Evolutionary conservation across 2,797 vertebrate genomes (phyloP).

Genomic region (Poeciliopsis presidionis): DNA sequence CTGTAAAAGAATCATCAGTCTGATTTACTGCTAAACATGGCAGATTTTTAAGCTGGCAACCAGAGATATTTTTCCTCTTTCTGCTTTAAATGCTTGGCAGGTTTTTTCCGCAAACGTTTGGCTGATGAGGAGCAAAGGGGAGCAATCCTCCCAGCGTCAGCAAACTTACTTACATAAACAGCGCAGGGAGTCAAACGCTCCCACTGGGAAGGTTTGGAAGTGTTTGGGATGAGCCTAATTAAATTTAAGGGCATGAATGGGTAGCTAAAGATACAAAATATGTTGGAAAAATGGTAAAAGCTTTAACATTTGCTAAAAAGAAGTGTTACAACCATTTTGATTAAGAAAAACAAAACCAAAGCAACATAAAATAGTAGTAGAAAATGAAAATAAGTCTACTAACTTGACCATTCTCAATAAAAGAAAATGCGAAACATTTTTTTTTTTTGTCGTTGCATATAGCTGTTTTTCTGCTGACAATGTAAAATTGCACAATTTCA

Average conservation of each 20-base stretch:
- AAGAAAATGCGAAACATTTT: background rate
- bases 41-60: background rate
- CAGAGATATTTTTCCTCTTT: background rate
- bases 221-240: background rate
- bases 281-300: background rate
- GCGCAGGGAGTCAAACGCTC: background rate
- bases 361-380: background rate
- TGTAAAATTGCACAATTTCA: too few species aligned
- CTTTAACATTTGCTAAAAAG: background rate
- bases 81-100: background rate
- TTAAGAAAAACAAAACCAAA: background rate
- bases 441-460: background rate
- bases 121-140: background rate
- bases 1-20: background rate
- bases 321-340: background rate
- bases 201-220: background rate
- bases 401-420: background rate
- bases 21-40: background rate
- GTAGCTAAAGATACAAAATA: background rate
- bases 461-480: too few species aligned
- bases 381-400: background rate
- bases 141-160: background rate
- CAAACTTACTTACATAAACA: background rate
- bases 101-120: background rate
- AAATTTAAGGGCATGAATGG: background rate